A percentile compares a stretch with the other conserved stretches of the same genome.
Conservation (phyloP, 2,888 invertebrate species). For the Andrena camellia region DNA sequence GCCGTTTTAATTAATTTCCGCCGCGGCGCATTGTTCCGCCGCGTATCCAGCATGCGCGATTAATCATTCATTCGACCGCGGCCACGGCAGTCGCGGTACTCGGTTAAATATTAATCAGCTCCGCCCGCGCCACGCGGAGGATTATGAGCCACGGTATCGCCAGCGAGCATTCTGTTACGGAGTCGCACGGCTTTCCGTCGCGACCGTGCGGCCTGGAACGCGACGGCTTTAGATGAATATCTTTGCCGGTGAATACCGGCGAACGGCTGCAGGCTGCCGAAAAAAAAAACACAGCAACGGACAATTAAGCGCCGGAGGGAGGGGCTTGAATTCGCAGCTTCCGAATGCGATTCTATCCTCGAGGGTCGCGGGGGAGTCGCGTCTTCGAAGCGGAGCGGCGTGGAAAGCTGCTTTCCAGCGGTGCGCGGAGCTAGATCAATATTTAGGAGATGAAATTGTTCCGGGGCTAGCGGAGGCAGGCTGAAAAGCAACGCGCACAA, state of each 20-base stretch:
- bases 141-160: constrained; percentile 30
- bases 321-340: no score
- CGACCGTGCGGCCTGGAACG: background rate
- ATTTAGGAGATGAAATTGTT: background rate
- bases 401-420: background rate
- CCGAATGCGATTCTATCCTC: background rate
- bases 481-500: constrained; percentile 8
- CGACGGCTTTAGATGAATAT: background rate
- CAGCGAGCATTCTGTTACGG: background rate
- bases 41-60: constrained; percentile 28
- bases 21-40: constrained; percentile 33
- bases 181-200: background rate
- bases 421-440: constrained; percentile 2
- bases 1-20: constrained; percentile 51
- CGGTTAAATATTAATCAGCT: constrained; percentile 57
- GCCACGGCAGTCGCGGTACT: constrained; percentile 14
- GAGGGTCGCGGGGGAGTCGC: background rate
- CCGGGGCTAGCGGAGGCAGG: background rate
- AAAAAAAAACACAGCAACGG: no score
- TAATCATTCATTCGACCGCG: constrained; percentile 56
- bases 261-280: background rate
- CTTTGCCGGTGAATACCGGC: background rate
- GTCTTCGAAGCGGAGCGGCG: background rate
- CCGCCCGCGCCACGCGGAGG: constrained; percentile 17
- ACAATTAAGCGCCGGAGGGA: no score